Conservation (phyloP, 2,797 vertebrate genomes). For the Bovichtus diacanthus region DNA sequence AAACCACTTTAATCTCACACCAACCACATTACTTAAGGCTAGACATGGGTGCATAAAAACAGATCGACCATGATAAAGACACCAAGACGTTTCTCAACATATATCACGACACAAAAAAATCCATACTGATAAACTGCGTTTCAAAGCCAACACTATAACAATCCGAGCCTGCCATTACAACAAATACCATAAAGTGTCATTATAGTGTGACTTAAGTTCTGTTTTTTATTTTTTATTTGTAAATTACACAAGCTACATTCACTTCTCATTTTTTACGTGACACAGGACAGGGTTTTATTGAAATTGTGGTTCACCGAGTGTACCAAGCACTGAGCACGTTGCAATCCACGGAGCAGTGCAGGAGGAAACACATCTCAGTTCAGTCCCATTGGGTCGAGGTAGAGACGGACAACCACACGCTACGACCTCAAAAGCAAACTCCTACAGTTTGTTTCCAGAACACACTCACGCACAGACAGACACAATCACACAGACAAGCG, state of each 20-base stretch:
- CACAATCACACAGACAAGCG: background rate
- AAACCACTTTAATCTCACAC: background rate
- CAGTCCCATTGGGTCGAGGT: constrained; percentile 43
- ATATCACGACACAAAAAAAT: background rate
- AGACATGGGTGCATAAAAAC: background rate
- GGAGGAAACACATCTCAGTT: constrained; percentile 62
- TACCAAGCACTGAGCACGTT: background rate
- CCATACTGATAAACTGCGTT: background rate
- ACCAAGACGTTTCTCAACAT: background rate
- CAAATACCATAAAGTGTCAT: background rate
- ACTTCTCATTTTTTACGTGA: background rate
- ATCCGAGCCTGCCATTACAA: background rate
- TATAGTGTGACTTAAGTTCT: background rate
- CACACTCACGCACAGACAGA: background rate
- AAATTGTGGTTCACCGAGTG: constrained; percentile 5
- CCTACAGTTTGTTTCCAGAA: constrained; percentile 52
- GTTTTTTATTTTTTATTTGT: background rate
- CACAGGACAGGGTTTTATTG: background rate
- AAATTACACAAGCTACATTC: background rate
- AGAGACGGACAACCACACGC: constrained; percentile 66
- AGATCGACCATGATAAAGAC: background rate
- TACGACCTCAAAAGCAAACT: constrained; percentile 67
- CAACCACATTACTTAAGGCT: background rate
- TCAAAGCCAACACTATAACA: background rate
- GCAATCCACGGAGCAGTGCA: constrained; percentile 15